Evolutionary conservation across 1,140 invertebrate species (phyloP), one percentile per base, ranked within the genome.

Genomic region (Rhopalosiphum maidis): DNA sequence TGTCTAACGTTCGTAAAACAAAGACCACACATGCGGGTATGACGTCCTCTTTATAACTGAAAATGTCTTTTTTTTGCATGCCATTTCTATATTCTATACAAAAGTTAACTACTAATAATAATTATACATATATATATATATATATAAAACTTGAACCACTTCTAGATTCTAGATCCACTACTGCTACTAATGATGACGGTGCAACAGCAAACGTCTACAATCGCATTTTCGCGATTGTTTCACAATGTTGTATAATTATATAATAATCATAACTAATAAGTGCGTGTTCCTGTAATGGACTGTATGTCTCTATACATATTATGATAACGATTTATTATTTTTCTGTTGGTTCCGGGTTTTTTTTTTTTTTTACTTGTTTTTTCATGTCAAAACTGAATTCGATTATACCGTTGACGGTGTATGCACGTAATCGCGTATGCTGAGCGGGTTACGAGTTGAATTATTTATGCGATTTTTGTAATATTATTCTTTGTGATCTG

Each of bases 351-450:
- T 86, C 43, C 25, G 37, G 23, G 43, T 18, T 30, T 68, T 68
- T 68, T 60, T 68, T 60, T 68, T 60, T 60, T 68, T 77, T 77
- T n/a, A 77, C 11, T 77, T n/a, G 60, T 77, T 77, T 77, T 77
- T 2, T 46, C 9, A n/a, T 86, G 30, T 86, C 43, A 46, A 46
- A 86, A 46, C 43, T 86, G 43, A 43, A 46, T 46, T 86, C 25
- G 41, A 86, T 86, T 86, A 51, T 21, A 86, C 25, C 30, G 23
- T 86, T 6, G 30, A 4, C 60, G 30, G 60, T n/a, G 15, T 35
- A 22, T 25, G 8, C 83, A 86, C 35, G 83, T 86, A 86, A 43
- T 15, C 83, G 41, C 41, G n/a, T 37, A 85, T 22, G 23, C 21
- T 37, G 0, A 23, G 37, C 7, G 2, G 83, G 83, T 41, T 41